Base-by-base conservation (phyloP, 2,888 invertebrate species). In the Lasioglossum oenotherae region DNA sequence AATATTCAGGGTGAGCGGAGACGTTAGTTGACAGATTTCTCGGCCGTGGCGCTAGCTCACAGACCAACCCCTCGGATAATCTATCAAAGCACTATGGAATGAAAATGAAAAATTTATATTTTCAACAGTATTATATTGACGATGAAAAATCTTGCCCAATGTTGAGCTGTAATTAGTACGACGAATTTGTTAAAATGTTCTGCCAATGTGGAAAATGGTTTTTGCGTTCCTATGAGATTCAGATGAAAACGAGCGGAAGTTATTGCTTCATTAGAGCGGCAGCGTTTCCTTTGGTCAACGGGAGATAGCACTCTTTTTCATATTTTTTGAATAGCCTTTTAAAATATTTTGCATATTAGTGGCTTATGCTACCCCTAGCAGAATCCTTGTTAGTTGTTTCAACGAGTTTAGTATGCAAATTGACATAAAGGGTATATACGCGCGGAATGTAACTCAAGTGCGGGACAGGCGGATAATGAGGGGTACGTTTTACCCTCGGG, bases 401-500 rank as follows among this genome's bases (percentile, higher is more conserved):
- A 81, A 64, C 84, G 91, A 89, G 87, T 87, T 89, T 89, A 81
- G 87, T 88, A 92, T 92, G 92, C 87, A 87, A 89, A 91, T 91
- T 88, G 88, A 87, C 85, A 84, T 85, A 85, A 89, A 90, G 87
- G 85, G 86, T 85, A 77, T 80, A 82, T 74, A 71, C 81, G 81
- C 82, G 85, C 75, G 86, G 85, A 76, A 89, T 89, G 88, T 92
- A 92, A 87, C 86, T 91, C 83, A 82, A 82, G 78, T 84, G 80
- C 72, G 82, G 83, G 80, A 84, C 82, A 85, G 77, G 84, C 81
- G 87, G 78, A 78, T 90, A 89, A 91, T 81, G 88, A 91, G 88
- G 82, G 82, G 85, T 86, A 49, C 75, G 85, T 80, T 88, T 90
- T 82, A 84, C 78, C 89, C 80, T 78, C 81, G 81, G 87, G 82